Evolutionary conservation across 2,797 vertebrate species (phyloP).

Genomic region (Galago senegalensis): DNA sequence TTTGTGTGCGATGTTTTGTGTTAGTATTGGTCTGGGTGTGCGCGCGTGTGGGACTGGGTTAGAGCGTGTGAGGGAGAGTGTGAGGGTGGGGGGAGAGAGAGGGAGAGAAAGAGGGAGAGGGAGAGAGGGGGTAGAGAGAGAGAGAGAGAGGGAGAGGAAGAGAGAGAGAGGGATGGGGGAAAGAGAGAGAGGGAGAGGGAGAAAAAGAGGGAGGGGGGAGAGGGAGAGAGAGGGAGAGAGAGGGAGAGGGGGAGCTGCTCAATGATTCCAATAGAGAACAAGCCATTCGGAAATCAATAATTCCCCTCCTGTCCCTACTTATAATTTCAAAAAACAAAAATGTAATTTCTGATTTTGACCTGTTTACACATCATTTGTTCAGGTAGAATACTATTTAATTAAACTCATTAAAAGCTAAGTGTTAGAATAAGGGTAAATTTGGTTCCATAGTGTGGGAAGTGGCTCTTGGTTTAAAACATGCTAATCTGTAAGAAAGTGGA

Average conservation of each 20-base stretch:
- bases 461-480: neutral
- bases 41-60: too few relatives aligned
- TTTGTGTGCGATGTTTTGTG: too few relatives aligned
- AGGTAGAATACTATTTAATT: neutral
- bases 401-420: neutral
- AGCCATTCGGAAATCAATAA: neutral
- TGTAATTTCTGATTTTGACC: neutral
- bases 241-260: neutral
- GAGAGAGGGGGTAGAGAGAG: too few relatives aligned
- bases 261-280: neutral
- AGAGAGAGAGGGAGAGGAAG: too few relatives aligned
- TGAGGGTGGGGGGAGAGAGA: too few relatives aligned
- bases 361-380: neutral
- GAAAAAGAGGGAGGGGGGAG: too few relatives aligned
- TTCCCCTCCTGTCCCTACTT: neutral
- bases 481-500: conserved; percentile 9
- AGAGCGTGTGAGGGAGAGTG: too few relatives aligned
- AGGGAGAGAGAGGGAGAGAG: too few relatives aligned
- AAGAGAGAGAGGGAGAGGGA: too few relatives aligned
- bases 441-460: neutral
- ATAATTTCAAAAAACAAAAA: neutral
- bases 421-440: conserved; percentile 52
- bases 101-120: too few relatives aligned
- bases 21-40: too few relatives aligned
- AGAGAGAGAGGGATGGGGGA: neutral